Evolutionary conservation across 2,797 vertebrate genomes (phyloP), one percentile per base, ranked within the genome.

Genomic region (Pteronotus mesoamericanus): DNA sequence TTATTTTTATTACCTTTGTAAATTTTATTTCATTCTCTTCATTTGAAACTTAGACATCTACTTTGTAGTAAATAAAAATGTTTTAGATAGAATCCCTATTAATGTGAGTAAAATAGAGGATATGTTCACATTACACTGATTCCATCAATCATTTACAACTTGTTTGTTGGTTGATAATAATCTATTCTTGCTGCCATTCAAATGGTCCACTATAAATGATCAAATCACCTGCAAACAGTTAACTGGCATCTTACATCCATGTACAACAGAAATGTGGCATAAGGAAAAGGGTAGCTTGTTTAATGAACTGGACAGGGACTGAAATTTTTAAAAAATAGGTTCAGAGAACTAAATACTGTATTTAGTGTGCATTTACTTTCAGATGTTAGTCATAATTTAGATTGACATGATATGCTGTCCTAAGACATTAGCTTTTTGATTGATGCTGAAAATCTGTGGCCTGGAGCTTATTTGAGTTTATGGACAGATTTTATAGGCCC

Each of bases 371-470:
- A 34, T 72, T 93, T 80, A 92, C 92, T 11, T 72, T 61, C 59
- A 77, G 26, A 75, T 21, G 69, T 48, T 53, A 93, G 39, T 86
- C 42, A 77, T 71, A 87, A 93, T 80, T 93, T 88, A 57, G 69
- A 71, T 90, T 84, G 80, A 87, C 22, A n/a, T 34, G 16, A 74
- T 61, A 69, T 46, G 26, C 24, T 88, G 72, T 72, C 85, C 39
- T 91, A 57, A 26, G 57, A 75, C 64, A 86, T 74, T 86, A 80
- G 42, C 24, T 66, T 89, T 95, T 34, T 32, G 34, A 34, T 42
- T 57, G 71, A 95, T 91, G 57, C 51, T 68, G n/a, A 95, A 94
- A 96, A 87, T 84, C 21, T 69, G 59, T 82, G 22, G 12, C 87
- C 75, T 71, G 9, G 59, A 75, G 11, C 16, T 79, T 79, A 78